These are phyloP conservation scores for Ammodytes marinus DNA, from an alignment of 2,113 vertebrate genomes.

Conservation along the genomic window DNA sequence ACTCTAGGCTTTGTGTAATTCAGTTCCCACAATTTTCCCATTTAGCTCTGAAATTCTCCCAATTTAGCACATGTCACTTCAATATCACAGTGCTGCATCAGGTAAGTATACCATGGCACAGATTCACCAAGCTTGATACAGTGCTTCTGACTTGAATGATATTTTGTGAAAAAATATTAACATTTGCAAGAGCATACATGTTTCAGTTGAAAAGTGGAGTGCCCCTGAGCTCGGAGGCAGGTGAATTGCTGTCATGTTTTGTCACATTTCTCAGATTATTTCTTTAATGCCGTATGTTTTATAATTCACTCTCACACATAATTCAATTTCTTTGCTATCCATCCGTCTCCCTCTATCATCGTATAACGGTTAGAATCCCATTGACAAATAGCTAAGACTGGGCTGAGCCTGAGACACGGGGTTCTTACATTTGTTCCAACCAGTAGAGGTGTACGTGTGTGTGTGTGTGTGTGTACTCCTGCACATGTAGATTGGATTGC, in stretches of 20 bases:
- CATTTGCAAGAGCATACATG: background rate
- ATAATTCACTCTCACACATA: slow-evolving; percentile 23
- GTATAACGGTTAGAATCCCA: slow-evolving; percentile 39
- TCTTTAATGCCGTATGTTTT: slow-evolving; percentile 3
- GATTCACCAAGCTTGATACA: background rate
- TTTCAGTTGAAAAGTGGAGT: background rate
- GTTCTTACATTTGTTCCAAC: slow-evolving; percentile 55
- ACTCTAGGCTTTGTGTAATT: slow-evolving; percentile 44
- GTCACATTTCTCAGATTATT: background rate
- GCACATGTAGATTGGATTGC: slow-evolving; percentile 72
- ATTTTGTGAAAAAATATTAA: background rate
- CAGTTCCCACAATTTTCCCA: slow-evolving; percentile 58
- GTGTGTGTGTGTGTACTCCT: slow-evolving; percentile 43
- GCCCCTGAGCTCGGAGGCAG: background rate
- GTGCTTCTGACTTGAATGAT: background rate
- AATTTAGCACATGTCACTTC: slow-evolving; percentile 60
- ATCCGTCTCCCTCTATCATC: slow-evolving; percentile 46
- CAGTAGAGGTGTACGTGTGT: slow-evolving; percentile 44
- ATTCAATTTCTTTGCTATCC: slow-evolving; percentile 42
- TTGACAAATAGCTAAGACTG: slow-evolving; percentile 81
- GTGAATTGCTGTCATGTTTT: slow-evolving; percentile 11
- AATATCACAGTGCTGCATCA: slow-evolving; percentile 42
- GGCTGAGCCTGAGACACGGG: slow-evolving; percentile 76
- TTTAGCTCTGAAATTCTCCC: slow-evolving; percentile 53
- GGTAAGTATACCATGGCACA: background rate